These are phyloP conservation scores for Sericinus montela DNA, from an alignment of 2,888 invertebrate genomes.

Conservation along the genomic window DNA sequence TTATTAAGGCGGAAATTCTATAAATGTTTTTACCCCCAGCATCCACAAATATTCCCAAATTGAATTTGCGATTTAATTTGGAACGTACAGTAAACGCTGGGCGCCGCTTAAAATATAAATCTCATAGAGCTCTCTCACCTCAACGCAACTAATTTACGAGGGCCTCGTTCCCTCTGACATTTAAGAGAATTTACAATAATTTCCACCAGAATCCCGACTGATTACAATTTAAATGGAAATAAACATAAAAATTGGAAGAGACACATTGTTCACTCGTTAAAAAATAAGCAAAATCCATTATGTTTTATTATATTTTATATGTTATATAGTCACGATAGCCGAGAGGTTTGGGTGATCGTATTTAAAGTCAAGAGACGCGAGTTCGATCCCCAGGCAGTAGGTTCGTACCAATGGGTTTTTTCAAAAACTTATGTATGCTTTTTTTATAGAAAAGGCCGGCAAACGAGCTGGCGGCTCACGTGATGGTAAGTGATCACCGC, in stretches of 20 bases:
- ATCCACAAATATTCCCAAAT: conserved; percentile 10
- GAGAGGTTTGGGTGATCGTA: too few relatives aligned
- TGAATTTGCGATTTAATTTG: conserved; percentile 19
- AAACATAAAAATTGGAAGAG: conserved; percentile 1
- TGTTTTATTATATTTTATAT: too few relatives aligned
- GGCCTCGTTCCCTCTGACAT: conserved; percentile 26
- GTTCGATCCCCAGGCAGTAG: too few relatives aligned
- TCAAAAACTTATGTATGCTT: too few relatives aligned
- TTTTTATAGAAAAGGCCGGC: too few relatives aligned
- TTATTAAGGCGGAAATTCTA: conserved; percentile 4
- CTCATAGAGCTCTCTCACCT: conserved; percentile 12
- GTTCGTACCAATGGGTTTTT: too few relatives aligned
- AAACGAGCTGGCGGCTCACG: too few relatives aligned
- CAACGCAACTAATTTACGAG: conserved; percentile 14
- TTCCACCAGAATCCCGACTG: conserved; percentile 26
- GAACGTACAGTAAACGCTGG: conserved; percentile 4
- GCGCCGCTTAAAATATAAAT: conserved; percentile 17
- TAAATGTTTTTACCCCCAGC: conserved; percentile 10
- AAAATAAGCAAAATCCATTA: too few relatives aligned
- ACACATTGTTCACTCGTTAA: too few relatives aligned
- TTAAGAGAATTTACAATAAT: conserved; percentile 30
- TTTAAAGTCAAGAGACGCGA: too few relatives aligned
- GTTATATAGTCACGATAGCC: too few relatives aligned
- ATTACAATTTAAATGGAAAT: conserved; percentile 24
- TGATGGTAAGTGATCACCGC: too few relatives aligned